phyloP scores from a whole-genome alignment of 2,113 vertebrate genomes.

The Nannospalax galili region DNA sequence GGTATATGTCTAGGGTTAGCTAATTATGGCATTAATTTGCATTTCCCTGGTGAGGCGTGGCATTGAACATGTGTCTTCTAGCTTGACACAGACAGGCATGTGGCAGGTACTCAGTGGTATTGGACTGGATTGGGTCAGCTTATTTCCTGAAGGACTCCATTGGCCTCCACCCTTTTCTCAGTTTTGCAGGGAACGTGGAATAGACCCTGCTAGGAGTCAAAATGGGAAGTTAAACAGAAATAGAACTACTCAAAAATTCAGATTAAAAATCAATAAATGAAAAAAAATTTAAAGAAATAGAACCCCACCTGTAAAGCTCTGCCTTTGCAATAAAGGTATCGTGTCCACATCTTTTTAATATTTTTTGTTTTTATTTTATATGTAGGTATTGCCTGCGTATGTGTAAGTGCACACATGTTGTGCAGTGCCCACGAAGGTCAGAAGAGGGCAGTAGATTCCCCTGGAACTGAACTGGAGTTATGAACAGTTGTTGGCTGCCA shows the following conservation, averaged over 20 bases:
- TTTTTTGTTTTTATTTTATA: no score
- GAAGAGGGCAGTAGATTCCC: no score
- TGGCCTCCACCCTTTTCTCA: not conserved
- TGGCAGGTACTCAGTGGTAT: not conserved
- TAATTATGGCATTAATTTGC: not conserved
- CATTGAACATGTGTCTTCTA: fast-evolving
- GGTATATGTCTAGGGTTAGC: no score
- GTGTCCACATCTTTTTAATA: not conserved
- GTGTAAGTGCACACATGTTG: no score
- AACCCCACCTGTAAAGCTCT: not conserved
- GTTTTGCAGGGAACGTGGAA: not conserved
- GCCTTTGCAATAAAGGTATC: not conserved
- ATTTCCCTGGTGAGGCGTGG: not conserved
- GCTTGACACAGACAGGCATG: fast-evolving
- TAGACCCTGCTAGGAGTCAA: not conserved
- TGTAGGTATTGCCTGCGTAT: no score
- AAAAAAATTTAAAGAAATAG: not conserved
- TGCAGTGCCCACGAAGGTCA: no score
- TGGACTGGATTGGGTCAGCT: not conserved
- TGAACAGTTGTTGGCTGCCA: no score
- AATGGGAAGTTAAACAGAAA: not conserved
- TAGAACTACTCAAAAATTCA: no score
- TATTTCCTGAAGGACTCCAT: not conserved
- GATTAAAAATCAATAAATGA: not conserved
- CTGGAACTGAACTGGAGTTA: no score